These are phyloP conservation scores for Chiloscyllium punctatum DNA, from an alignment of 2,797 vertebrate genomes.

Conservation along the genomic window DNA sequence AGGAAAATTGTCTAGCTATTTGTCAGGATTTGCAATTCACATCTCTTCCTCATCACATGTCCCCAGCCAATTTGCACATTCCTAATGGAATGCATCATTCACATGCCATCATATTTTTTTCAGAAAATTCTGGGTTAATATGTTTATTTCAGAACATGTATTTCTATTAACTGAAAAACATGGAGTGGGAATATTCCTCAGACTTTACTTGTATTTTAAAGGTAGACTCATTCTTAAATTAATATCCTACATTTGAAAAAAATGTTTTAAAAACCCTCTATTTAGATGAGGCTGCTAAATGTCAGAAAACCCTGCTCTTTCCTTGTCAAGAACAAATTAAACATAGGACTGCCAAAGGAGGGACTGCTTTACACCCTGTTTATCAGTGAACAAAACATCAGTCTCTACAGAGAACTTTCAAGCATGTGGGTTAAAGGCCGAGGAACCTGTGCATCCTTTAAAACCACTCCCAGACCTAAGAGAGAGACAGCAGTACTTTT, in stretches of 20 bases:
- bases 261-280: neutral
- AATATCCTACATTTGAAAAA: neutral
- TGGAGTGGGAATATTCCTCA: neutral
- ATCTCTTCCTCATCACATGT: neutral
- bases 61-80: neutral
- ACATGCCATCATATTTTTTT: neutral
- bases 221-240: neutral
- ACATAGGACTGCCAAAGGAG: constrained; percentile 2
- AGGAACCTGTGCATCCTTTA: constrained; percentile 46
- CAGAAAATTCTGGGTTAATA: neutral
- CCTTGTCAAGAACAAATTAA: constrained; percentile 5
- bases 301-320: neutral
- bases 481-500: constrained; percentile 51
- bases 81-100: neutral
- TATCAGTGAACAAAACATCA: constrained; percentile 34
- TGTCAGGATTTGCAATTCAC: neutral
- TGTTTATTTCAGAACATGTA: neutral
- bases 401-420: constrained; percentile 37
- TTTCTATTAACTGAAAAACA: neutral
- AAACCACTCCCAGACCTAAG: constrained; percentile 51
- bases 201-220: neutral
- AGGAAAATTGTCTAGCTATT: neutral
- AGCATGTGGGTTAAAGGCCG: constrained; percentile 44
- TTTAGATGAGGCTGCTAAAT: too few species aligned
- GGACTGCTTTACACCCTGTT: constrained; percentile 35